These are phyloP conservation scores for Theristus sp. DNA, from an alignment of 2,888 invertebrate species.

Conservation along the genomic window DNA sequence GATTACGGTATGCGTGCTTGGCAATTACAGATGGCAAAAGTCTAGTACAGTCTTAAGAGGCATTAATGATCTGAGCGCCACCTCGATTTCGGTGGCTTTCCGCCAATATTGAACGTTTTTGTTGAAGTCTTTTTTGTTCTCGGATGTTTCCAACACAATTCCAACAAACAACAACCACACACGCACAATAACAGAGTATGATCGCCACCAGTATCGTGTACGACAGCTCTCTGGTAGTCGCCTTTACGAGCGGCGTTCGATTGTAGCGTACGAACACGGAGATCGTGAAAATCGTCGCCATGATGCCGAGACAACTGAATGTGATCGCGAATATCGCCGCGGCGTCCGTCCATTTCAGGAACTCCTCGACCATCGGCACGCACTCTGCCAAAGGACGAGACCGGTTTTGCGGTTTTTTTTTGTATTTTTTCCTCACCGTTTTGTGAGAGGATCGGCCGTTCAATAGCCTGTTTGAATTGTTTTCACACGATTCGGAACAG, in stretches of 20 bases:
- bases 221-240: slow-evolving; percentile 52
- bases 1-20: too few relatives aligned
- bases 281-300: slow-evolving; percentile 54
- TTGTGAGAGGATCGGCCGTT: too few relatives aligned
- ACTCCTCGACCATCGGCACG: slow-evolving; percentile 42
- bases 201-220: slow-evolving; percentile 66
- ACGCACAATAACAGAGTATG: slow-evolving; percentile 49
- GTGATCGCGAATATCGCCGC: slow-evolving; percentile 45
- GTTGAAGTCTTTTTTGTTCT: too few relatives aligned
- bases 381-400: slow-evolving; percentile 36
- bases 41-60: too few relatives aligned
- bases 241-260: slow-evolving; percentile 88
- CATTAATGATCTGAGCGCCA: too few relatives aligned
- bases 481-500: too few relatives aligned
- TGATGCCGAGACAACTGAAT: slow-evolving; percentile 62
- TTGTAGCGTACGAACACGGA: slow-evolving; percentile 65
- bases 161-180: too few relatives aligned
- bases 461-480: too few relatives aligned
- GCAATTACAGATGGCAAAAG: too few relatives aligned
- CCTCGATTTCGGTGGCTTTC: too few relatives aligned
- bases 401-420: background rate
- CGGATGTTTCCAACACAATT: too few relatives aligned
- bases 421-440: slow-evolving; percentile 37
- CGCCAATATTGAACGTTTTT: too few relatives aligned
- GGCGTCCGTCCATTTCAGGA: slow-evolving; percentile 44